Evolutionary conservation across 92 coral and sea anemone genomes (phyloP), one percentile per base, ranked within the genome.

Genomic region (Zoanthus gigantus): DNA sequence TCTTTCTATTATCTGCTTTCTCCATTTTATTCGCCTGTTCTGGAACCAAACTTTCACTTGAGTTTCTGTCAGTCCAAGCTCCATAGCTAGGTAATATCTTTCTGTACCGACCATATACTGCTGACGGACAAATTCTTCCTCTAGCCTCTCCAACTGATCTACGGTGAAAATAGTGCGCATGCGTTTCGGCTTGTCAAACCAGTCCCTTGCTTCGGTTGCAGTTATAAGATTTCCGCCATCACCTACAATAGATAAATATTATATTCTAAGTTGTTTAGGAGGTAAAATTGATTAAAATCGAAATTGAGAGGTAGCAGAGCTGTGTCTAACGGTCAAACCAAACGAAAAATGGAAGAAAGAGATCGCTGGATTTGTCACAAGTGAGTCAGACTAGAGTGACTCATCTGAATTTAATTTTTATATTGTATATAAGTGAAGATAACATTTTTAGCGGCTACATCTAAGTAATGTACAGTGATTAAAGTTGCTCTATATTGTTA

Each of bases 41-140:
- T 94, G 98, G 72, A 94, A 94, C 98, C 98, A 94, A 23, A 94
- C 98, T 72, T 94, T 94, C 71, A 94, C 98, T 52, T 94, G 98
- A 0, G 95, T 94, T 76, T 94, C 98, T 14, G 98, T 92, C 57
- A 94, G 82, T 9, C 98, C 98, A 45, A 94, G 93, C 74, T 94
- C 98, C 78, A 88, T 74, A 75, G 98, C 94, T 1, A 94, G 88
- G 71, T 91, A 91, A 61, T 87, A 91, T 63, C 93, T 82, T 77
- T 91, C 91, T 2, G 91, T 90, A 12, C 93, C 93, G 72, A 91
- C 93, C 93, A 91, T 91, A 54, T 91, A 91, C 60, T 91, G 93
- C 47, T 91, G 93, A 34, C 91, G 91, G 16, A 76, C 54, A 44
- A 91, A 91, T 81, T 91, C 93, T 71, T 72, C 45, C 44, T 91